Percentiles rank a stretch among this genome's conserved stretches.
Conservation (phyloP, 1,140 invertebrate species). For the Venturia canescens region DNA sequence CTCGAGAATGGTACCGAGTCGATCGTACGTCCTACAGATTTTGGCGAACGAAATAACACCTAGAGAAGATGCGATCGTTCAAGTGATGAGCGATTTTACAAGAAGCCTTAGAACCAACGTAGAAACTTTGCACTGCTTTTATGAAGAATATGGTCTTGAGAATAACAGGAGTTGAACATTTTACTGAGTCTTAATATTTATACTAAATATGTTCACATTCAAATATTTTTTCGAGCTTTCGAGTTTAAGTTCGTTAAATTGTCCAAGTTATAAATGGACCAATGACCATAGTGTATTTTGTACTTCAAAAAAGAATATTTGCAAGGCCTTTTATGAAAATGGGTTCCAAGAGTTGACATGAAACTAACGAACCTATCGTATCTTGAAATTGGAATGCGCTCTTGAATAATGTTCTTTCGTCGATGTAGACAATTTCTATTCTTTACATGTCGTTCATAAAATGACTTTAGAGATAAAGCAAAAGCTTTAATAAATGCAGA, state of each 20-base stretch:
- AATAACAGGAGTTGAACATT: neutral
- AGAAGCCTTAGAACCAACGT: constrained; percentile 65
- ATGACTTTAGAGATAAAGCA: too few relatives aligned
- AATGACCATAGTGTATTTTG: too few relatives aligned
- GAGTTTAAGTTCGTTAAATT: too few relatives aligned
- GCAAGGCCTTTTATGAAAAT: too few relatives aligned
- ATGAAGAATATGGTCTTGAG: constrained; percentile 64
- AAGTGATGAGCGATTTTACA: constrained; percentile 62
- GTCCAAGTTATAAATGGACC: too few relatives aligned
- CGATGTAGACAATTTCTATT: too few relatives aligned
- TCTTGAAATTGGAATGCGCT: too few relatives aligned
- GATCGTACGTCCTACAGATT: constrained; percentile 66
- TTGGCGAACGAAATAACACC: constrained; percentile 63
- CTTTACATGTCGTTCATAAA: too few relatives aligned
- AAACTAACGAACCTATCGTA: too few relatives aligned
- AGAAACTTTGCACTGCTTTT: constrained; percentile 61
- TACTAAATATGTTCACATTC: neutral
- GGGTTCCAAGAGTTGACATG: too few relatives aligned
- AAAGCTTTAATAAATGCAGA: neutral
- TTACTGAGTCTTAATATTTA: neutral
- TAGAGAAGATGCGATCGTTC: constrained; percentile 62
- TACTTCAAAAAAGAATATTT: too few relatives aligned
- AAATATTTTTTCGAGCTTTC: neutral
- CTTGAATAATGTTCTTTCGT: too few relatives aligned
- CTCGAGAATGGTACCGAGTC: constrained; percentile 69